Evolutionary conservation across 2,888 invertebrate genomes (phyloP).

Genomic region (Plebejus melissa): DNA sequence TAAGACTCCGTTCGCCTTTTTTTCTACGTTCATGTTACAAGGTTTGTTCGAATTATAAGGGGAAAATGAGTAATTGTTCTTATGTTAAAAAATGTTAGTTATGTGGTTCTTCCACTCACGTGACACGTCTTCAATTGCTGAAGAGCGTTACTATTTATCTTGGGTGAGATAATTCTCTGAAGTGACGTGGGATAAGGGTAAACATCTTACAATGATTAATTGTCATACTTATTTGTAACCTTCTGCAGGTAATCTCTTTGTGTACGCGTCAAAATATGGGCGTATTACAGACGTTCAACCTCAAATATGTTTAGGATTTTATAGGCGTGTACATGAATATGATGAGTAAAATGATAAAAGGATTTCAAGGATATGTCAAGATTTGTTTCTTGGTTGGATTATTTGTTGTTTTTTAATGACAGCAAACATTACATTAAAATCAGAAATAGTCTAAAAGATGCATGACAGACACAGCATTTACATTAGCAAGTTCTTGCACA

Average conservation of each 20-base stretch:
- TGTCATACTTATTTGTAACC: constrained; percentile 67
- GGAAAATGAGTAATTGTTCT: no score
- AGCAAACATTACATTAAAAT: no score
- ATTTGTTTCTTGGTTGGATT: neutral
- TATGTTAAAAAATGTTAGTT: no score
- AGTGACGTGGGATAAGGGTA: constrained; percentile 72
- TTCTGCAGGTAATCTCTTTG: constrained; percentile 24
- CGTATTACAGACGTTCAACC: neutral
- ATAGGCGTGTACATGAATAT: neutral
- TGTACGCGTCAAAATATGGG: constrained; percentile 11
- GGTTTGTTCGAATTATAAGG: no score
- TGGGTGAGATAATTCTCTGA: constrained; percentile 67
- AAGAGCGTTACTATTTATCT: constrained; percentile 63
- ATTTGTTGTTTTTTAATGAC: neutral
- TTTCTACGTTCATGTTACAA: no score
- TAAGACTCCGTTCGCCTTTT: no score
- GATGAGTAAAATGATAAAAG: no score
- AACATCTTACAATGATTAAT: constrained; percentile 75
- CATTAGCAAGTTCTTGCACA: no score
- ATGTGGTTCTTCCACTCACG: no score
- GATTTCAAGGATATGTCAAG: neutral
- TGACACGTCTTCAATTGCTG: constrained; percentile 37
- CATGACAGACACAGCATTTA: no score
- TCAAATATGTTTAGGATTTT: neutral
- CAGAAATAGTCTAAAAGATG: no score